Percentiles rank a stretch among this genome's conserved stretches.
Conservation (phyloP, 1,140 invertebrate genomes). For the Drosophila arizonae region DNA sequence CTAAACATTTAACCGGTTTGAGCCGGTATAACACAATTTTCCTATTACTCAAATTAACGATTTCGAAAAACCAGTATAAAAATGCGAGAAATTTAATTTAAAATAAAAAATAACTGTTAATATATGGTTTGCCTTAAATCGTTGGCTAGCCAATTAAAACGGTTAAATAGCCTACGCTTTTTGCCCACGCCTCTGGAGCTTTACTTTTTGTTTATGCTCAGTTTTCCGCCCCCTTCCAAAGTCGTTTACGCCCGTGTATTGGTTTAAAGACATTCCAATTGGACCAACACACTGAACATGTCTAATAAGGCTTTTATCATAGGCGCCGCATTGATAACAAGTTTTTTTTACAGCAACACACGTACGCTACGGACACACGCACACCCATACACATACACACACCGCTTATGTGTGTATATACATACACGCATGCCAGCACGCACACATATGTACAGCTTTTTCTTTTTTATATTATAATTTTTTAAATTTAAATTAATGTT, state of each 20-base stretch:
- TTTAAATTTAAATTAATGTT: conserved; percentile 49
- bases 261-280: conserved; percentile 58
- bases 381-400: conserved; percentile 35
- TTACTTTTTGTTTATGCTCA: conserved; percentile 34
- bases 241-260: conserved; percentile 28
- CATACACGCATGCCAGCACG: conserved; percentile 59
- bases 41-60: background rate
- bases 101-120: conserved; percentile 5
- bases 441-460: conserved; percentile 55
- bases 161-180: conserved; percentile 30
- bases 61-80: background rate
- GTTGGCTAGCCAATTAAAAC: conserved; percentile 8
- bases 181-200: conserved; percentile 30
- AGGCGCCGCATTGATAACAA: conserved; percentile 80
- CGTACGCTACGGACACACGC: conserved; percentile 19
- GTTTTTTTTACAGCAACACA: conserved; percentile 72
- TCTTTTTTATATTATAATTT: conserved; percentile 67
- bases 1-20: background rate
- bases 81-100: background rate
- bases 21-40: background rate
- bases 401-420: conserved; percentile 32
- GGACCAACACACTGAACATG: conserved; percentile 62
- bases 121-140: conserved; percentile 18
- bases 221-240: conserved; percentile 7
- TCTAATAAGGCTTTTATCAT: conserved; percentile 78